Base-by-base conservation (phyloP, 1,140 invertebrate species). In the Aphelinus certus region DNA sequence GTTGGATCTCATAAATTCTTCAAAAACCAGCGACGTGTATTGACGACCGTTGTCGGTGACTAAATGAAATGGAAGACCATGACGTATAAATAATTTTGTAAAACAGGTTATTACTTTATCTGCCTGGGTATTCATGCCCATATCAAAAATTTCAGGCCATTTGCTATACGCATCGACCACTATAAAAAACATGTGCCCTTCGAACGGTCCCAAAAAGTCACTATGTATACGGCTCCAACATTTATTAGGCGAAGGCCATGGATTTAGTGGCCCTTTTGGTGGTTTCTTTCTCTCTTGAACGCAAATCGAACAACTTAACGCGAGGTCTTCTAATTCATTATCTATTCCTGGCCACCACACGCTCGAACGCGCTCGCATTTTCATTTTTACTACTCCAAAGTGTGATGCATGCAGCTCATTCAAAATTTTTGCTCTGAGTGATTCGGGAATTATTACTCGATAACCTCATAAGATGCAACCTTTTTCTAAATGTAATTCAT, bases 281-380 rank as follows among this genome's bases (percentile, higher is more conserved):
- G 56, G 56, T 3, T 10, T n/a, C 26, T 58, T 58, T 58, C 56
- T 6, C 10, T 58, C 56, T 58, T 3, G 7, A 10, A 58, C 3
- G 56, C 56, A 58, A 10, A 9, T n/a, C 10, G 5, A 10, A 58
- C 56, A 58, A 10, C 7, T 9, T 3, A 10, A 10, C 26, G 26
- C 26, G 26, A 26, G 26, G 26, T 60, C 9, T 49, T 78, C 74
- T 63, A 78, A 76, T n/a, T 76, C 6, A 7, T n/a, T 7, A 42
- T 61, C 26, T 10, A 61, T 61, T 7, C 42, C 10, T 10, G 53
- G 53, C 53, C 53, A 55, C 57, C 57, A 60, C 5, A 60, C 57
- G 26, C 26, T 90, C 3, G 85, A 77, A 87, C 87, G 87, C 2
- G 82, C 82, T 45, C 80, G 66, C 45, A 78, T 70, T 71, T 82